Conservation (phyloP, 2,113 vertebrate species). For the Pangasianodon hypophthalmus region DNA sequence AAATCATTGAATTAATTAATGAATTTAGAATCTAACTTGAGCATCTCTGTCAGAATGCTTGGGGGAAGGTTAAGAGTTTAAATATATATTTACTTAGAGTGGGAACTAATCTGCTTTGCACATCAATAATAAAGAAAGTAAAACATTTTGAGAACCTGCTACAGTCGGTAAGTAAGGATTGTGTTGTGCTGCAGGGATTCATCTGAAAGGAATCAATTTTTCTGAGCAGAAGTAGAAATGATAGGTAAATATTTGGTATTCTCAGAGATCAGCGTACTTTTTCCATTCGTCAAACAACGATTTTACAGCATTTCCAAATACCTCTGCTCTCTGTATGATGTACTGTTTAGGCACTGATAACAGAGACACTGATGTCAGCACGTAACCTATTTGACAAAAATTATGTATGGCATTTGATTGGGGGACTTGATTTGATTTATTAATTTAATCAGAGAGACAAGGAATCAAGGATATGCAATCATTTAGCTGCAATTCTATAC, state of each 20-base stretch:
- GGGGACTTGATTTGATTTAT: conserved; percentile 71
- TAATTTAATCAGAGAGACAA: conserved; percentile 72
- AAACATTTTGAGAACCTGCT: background rate
- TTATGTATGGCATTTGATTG: conserved; percentile 63
- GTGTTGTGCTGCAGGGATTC: background rate
- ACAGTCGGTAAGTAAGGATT: background rate
- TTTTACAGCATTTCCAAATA: conserved; percentile 19
- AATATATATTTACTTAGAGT: background rate
- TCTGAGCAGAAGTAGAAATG: background rate
- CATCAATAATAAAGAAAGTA: background rate
- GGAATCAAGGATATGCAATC: conserved; percentile 65
- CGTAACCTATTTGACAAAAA: conserved; percentile 73
- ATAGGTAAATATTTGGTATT: background rate
- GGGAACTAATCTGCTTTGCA: background rate
- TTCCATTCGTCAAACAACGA: background rate
- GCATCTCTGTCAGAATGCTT: background rate
- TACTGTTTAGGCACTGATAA: conserved; percentile 48
- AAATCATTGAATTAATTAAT: background rate
- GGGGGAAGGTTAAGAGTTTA: background rate
- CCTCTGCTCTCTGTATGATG: background rate
- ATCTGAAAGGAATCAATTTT: conserved; percentile 2
- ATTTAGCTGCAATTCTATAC: conserved; percentile 61
- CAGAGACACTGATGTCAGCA: conserved; percentile 62
- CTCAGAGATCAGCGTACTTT: background rate
- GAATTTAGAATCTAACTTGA: background rate